Base-by-base conservation (phyloP, 2,113 vertebrate genomes). In the Struthio camelus region DNA sequence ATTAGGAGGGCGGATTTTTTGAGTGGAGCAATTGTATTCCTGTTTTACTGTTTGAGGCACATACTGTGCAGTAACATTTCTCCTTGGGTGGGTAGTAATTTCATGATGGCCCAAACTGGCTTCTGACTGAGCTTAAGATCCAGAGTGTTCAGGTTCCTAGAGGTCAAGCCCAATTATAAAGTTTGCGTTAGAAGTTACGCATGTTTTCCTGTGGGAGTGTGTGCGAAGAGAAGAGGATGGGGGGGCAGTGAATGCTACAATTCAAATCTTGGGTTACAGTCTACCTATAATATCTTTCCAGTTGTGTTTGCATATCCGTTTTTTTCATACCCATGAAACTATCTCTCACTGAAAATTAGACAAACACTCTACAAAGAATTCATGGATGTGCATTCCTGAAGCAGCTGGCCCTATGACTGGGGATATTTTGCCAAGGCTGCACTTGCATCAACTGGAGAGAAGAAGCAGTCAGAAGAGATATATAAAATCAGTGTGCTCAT, bases 381-480 rank as follows among this genome's bases (percentile, higher is more conserved):
- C 36, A 32, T 77, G 73, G 36, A 75, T 62, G 28, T 80, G 58
- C 48, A 87, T 89, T 89, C 53, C 85, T 87, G 72, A 82, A 96
- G 73, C 71, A 96, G 93, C 92, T 96, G 88, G 91, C 34, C 53
- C 23, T 79, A 67, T 28, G 56, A 34, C 17, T 77, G 36, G 61
- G 84, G 36, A 75, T 66, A 76, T 1, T 7, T 87, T 91, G 91
- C 69, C 54, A 87, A 66, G 67, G 51, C 56, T 91, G 91, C 84
- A 46, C 25, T 85, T 88, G 59, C 16, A 83, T 91, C 48, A 59
- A 78, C 77, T 87, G 42, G 75, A 66, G 93, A 67, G 77, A 67
- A 83, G 91, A 92, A 88, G 66, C 73, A n/a, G 80, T 94, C 87
- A 91, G n/a, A 89, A 92, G 90, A 94, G 46, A 90, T 62, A 62